Conservation (phyloP, 1,140 invertebrate genomes). For the Aphelenchoides avenae region DNA sequence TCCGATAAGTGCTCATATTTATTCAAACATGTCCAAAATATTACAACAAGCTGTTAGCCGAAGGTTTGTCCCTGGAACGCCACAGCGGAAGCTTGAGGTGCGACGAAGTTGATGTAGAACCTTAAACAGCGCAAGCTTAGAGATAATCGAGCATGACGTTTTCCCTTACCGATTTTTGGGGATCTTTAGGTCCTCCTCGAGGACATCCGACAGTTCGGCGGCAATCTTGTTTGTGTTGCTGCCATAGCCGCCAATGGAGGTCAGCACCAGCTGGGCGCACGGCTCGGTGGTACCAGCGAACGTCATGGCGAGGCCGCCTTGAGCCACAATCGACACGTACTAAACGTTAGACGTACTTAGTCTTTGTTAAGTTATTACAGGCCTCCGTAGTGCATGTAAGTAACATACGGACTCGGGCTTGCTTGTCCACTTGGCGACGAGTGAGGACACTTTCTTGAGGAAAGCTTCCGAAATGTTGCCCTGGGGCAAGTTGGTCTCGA, state of each 20-base stretch:
- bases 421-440: slow-evolving; percentile 2
- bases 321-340: not conserved
- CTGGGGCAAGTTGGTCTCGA: not conserved
- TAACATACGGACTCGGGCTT: slow-evolving; percentile 6
- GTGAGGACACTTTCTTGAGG: not conserved
- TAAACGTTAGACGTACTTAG: not conserved
- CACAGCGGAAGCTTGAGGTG: not conserved
- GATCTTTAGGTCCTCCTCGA: slow-evolving; percentile 21
- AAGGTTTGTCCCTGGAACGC: slow-evolving; percentile 5
- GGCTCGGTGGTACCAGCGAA: not conserved
- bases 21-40: not conserved
- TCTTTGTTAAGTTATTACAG: not conserved
- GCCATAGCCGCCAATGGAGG: slow-evolving; percentile 17
- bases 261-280: slow-evolving; percentile 1
- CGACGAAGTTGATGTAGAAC: slow-evolving; percentile 19
- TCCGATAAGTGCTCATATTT: not conserved
- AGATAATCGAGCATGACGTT: not conserved
- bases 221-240: slow-evolving; percentile 9
- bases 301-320: not conserved
- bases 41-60: not conserved
- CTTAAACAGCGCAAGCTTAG: slow-evolving; percentile 5
- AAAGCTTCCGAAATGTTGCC: not conserved
- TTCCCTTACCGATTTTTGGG: not conserved
- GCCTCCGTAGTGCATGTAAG: not conserved
- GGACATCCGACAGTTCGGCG: slow-evolving; percentile 17